These are phyloP conservation scores for Periplaneta americana DNA, from an alignment of 1,140 invertebrate species.

Conservation along the genomic window DNA sequence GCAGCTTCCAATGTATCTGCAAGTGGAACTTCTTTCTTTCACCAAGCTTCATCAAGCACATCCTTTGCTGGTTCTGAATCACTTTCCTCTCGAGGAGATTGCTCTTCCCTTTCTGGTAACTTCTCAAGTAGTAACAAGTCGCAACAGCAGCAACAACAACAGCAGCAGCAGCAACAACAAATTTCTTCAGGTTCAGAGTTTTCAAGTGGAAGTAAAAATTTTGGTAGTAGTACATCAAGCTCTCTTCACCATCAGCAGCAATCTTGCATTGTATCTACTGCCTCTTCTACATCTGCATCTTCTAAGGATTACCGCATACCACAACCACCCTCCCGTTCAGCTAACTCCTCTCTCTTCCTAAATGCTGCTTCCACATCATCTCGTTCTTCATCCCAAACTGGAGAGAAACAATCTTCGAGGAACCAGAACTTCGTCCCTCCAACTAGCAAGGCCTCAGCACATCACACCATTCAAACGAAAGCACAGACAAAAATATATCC, in stretches of 20 bases:
- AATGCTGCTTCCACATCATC: slow-evolving; percentile 26
- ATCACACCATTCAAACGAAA: slow-evolving; percentile 54
- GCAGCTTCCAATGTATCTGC: slow-evolving; percentile 39
- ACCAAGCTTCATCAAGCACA: slow-evolving; percentile 50
- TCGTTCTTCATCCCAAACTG: slow-evolving; percentile 14
- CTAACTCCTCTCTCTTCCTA: slow-evolving; percentile 34
- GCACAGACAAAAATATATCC: slow-evolving; percentile 64
- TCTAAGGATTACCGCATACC: slow-evolving; percentile 56
- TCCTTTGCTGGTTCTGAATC: slow-evolving; percentile 41
- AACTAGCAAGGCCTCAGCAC: slow-evolving; percentile 28
- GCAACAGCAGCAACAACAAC: slow-evolving; percentile 36
- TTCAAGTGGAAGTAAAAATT: background rate
- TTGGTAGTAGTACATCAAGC: slow-evolving; percentile 11
- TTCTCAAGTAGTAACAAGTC: slow-evolving; percentile 45
- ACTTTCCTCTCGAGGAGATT: slow-evolving; percentile 49
- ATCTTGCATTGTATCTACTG: slow-evolving; percentile 63
- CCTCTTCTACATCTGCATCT: slow-evolving; percentile 31
- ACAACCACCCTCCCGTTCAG: slow-evolving; percentile 32
- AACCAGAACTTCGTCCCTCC: slow-evolving; percentile 35
- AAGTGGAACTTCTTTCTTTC: slow-evolving; percentile 49
- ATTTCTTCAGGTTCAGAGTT: slow-evolving; percentile 30
- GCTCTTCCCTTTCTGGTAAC: slow-evolving; percentile 34
- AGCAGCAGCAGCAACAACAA: background rate
- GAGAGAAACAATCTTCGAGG: slow-evolving; percentile 37
- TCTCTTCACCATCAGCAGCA: slow-evolving; percentile 48